Percentiles rank a stretch among this genome's conserved stretches.
phyloP scores from a whole-genome alignment of 1,140 invertebrate species.

The Brachionus asplanchnoidis region DNA sequence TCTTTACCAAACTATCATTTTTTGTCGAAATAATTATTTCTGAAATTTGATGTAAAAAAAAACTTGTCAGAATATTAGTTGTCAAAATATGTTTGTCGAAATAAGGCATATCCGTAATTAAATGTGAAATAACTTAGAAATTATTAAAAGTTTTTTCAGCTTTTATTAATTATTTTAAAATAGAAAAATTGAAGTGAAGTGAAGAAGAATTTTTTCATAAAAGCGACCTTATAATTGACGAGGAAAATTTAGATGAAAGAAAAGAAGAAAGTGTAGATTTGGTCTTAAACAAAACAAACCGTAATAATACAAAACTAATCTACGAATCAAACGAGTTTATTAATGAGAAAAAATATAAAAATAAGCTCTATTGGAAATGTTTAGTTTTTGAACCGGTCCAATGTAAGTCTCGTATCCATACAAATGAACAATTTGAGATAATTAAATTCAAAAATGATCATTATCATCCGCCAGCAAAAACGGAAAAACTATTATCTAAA shows the following conservation, averaged over 20 bases:
- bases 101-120: too few species aligned
- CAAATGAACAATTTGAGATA: constrained; percentile 13
- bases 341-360: constrained; percentile 13
- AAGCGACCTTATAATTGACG: neutral
- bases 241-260: neutral
- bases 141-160: too few species aligned
- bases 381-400: neutral
- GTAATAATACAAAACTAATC: neutral
- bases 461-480: neutral
- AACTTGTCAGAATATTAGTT: too few species aligned
- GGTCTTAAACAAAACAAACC: neutral
- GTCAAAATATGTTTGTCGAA: too few species aligned
- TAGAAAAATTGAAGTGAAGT: too few species aligned
- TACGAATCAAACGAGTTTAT: neutral
- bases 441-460: neutral
- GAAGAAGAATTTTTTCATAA: neutral
- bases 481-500: neutral
- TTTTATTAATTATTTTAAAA: too few species aligned
- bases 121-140: too few species aligned
- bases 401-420: constrained; percentile 3
- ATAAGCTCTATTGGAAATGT: constrained; percentile 2
- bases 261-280: neutral
- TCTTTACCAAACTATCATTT: too few species aligned
- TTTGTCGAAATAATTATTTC: too few species aligned
- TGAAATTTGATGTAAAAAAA: too few species aligned